A percentile compares a stretch with the other conserved stretches of the same genome.
Evolutionary conservation across 1,140 invertebrate species (phyloP).

Genomic region (Zaprionus davidi): DNA sequence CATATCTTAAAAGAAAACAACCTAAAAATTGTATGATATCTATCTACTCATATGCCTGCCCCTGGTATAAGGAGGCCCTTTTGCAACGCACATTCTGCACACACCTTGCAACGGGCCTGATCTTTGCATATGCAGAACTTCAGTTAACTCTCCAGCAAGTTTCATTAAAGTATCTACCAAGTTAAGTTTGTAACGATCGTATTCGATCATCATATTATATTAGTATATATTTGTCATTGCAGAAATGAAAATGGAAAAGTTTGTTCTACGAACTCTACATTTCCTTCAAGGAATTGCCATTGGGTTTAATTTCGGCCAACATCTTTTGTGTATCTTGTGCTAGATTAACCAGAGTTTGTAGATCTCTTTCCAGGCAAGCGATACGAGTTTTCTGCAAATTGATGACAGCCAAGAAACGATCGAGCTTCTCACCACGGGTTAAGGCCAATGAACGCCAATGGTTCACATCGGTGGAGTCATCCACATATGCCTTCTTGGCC

Average conservation of each 20-base stretch:
- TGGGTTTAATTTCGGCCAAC: constrained; percentile 37
- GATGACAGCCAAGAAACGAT: constrained; percentile 38
- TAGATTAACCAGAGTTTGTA: constrained; percentile 38
- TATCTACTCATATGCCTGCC: no score
- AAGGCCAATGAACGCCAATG: constrained; percentile 59
- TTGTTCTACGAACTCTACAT: background rate
- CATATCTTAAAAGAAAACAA: no score
- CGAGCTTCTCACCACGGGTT: constrained; percentile 19
- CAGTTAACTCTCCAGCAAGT: no score
- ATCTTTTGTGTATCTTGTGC: constrained; percentile 55
- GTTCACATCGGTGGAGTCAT: constrained; percentile 19
- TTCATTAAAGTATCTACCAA: background rate
- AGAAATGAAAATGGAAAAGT: background rate
- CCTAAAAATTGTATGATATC: no score
- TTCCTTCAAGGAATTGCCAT: background rate
- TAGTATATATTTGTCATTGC: no score
- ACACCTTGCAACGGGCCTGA: no score
- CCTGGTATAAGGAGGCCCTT: no score
- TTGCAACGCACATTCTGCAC: no score
- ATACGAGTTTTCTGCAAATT: constrained; percentile 48
- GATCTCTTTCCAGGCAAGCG: constrained; percentile 38
- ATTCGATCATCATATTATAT: background rate
- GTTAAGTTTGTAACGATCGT: no score
- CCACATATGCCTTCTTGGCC: background rate
- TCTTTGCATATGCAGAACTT: no score